Base-by-base conservation (phyloP, 2,113 vertebrate species). In the Petroica traversi region DNA sequence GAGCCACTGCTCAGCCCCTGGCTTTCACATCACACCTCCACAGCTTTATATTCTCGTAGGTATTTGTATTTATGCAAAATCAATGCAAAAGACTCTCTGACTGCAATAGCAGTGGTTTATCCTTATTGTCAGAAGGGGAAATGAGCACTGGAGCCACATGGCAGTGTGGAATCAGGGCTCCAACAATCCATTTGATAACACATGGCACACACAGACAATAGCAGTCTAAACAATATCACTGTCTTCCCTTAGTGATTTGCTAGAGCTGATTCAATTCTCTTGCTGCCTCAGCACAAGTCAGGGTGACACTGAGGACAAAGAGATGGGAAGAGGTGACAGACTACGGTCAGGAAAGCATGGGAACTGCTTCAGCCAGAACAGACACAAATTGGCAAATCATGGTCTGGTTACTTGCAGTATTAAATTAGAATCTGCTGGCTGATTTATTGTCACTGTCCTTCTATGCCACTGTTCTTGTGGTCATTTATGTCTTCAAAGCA, bases 241-340 rank as follows among this genome's bases (percentile, higher is more conserved):
- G 45, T 20, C 54, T 74, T 80, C 63, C 51, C 26, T 84, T 4
- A n/a, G 62, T 54, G 71, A 82, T 69, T 76, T 96, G 83, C 74
- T 92, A 61, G 72, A 95, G 82, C 62, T 89, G 54, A 85, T 72
- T 94, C 54, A 90, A 67, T 26, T 31, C 66, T 69, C 17, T 4
- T 57, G 85, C 88, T 88, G 85, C 49, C 76, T 88, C 78, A 89
- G 92, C 90, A 87, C 64, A 84, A 77, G 38, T 76, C 71, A 91
- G 85, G 28, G 71, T 54, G 62, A 78, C 74, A 82, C 31, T 34
- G 74, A 75, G 45, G 66, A 89, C 78, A 94, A 43, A 68, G 66
- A 41, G 54, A 74, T n/a, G 19, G 40, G 73, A 71, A 87, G 57
- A 81, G 24, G 57, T 68, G 77, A 82, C 64, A 85, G 68, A 67